Base-by-base conservation (phyloP, 2,888 invertebrate genomes). In the Agonopterix arenella region DNA sequence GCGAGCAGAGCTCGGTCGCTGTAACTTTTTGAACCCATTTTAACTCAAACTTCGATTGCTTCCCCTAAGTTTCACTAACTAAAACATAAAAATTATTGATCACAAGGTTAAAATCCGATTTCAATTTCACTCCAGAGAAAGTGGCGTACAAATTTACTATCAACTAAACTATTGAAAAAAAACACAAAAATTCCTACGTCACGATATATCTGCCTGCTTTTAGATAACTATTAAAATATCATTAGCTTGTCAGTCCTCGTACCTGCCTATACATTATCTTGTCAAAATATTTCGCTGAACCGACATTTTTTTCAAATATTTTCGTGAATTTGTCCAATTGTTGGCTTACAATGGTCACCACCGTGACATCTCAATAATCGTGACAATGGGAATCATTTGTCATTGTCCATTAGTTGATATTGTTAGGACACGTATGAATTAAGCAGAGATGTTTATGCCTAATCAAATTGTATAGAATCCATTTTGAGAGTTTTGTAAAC, bases 241-340 rank as follows among this genome's bases (percentile, higher is more conserved):
- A 86, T 88, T 88, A 88, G 80, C 70, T 65, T 62, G 72, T 71
- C 80, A 76, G 61, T 56, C 54, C 54, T 62, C 8, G 53, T 77
- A 80, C 85, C 83, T 79, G 82, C 70, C 75, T 68, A 80, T 83
- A 75, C 79, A 86, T 88, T 86, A 84, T 80, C 70, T 73, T 88
- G 88, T 88, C 89, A 88, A 84, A 89, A 89, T 86, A 88, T 86
- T 89, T 84, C 85, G 72, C 68, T 70, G 70, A 70, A 73, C 65
- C 64, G 28, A 46, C 50, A 38, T 69, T 77, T 78, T 70, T 76
- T 60, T 64, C 28, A 46, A 59, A 66, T 71, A 79, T 77, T 82
- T 80, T 78, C 64, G 81, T 81, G 79, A 81, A 84, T 84, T 84
- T 82, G 78, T 70, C 66, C 76, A 76, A 80, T 84, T 79, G 79